A percentile compares a stretch with the other conserved stretches of the same genome.
phyloP scores from a whole-genome alignment of 2,113 vertebrate species.

The Cathartes aura region DNA sequence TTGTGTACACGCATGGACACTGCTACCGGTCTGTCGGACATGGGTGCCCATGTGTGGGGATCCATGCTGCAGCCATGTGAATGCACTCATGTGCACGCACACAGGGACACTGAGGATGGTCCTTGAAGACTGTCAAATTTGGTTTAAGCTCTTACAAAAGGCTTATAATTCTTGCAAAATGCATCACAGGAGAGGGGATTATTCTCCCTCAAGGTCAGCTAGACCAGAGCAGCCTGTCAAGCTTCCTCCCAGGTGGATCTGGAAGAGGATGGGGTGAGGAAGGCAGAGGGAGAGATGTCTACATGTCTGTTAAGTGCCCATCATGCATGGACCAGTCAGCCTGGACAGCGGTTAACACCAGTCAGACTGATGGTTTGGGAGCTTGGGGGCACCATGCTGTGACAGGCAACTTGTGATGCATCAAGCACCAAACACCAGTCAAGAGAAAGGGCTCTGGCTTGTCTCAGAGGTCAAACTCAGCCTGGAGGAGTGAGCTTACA shows the following conservation, averaged over 20 bases:
- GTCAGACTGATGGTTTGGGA: background rate
- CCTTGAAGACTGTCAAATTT: background rate
- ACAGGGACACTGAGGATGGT: background rate
- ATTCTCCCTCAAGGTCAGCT: background rate
- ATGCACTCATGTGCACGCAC: accelerated
- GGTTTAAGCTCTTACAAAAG: background rate
- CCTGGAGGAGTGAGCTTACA: background rate
- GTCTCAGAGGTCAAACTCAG: background rate
- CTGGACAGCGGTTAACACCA: background rate
- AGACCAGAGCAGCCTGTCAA: background rate
- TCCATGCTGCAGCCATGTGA: background rate
- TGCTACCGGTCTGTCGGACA: background rate
- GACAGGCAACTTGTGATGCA: background rate
- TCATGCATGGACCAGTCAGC: background rate
- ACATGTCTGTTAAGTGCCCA: background rate
- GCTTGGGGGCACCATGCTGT: background rate
- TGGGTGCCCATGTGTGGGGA: background rate
- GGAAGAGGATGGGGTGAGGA: background rate
- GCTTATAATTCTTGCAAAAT: background rate
- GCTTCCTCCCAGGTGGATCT: background rate
- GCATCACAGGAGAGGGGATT: background rate
- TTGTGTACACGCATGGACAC: accelerated
- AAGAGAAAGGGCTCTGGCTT: background rate
- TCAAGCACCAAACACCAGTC: background rate
- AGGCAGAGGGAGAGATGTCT: background rate